phyloP scores from a whole-genome alignment of 2,113 vertebrate species.

The Mastomys coucha region DNA sequence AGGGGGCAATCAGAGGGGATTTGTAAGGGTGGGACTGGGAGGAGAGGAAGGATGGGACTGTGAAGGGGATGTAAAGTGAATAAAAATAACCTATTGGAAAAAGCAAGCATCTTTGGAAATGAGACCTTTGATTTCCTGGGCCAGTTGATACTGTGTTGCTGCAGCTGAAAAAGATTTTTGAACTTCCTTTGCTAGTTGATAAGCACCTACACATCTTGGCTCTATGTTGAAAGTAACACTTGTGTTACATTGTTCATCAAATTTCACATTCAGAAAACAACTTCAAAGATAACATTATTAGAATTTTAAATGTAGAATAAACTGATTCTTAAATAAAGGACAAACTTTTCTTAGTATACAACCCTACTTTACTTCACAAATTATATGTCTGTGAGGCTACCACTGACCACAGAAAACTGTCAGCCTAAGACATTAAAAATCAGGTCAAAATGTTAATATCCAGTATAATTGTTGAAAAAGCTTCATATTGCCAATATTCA shows the following conservation, averaged over 20 bases:
- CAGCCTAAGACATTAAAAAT: background rate
- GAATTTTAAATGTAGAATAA: background rate
- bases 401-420: background rate
- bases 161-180: background rate
- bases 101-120: background rate
- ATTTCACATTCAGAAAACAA: background rate
- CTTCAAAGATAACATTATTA: background rate
- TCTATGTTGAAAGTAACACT: background rate
- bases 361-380: background rate
- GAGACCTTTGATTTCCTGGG: too few species aligned
- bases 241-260: background rate
- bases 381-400: background rate
- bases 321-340: background rate
- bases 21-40: too few species aligned
- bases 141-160: background rate
- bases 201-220: background rate
- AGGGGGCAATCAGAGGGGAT: too few species aligned
- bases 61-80: too few species aligned
- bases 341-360: background rate
- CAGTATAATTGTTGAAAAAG: background rate
- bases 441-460: background rate
- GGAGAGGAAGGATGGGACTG: too few species aligned
- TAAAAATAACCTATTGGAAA: too few species aligned
- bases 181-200: background rate
- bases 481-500: background rate